Evolutionary conservation across 53 echinoderm and acorn worm species (phyloP), one percentile per base, ranked within the genome.

Genomic region (Apostichopus leukothele): DNA sequence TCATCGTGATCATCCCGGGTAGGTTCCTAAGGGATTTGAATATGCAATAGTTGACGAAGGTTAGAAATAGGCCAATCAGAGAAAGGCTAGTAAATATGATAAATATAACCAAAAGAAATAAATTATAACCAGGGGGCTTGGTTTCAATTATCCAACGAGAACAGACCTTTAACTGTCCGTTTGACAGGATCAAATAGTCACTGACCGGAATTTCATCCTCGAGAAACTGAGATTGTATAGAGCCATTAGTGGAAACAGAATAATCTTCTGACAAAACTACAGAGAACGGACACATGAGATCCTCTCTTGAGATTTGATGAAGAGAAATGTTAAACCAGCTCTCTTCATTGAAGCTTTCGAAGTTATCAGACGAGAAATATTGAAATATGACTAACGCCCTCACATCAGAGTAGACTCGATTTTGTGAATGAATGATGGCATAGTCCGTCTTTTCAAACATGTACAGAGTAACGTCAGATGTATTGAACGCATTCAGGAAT

Each of bases 1-100:
- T 81, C 92, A 92, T 92, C 3, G 88, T 90, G 3, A 90, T 90
- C 60, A 67, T 83, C 18, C 92, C 92, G 16, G 92, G 92, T 25
- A 92, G 83, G 23, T 90, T 92, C 60, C 92, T 81, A 22, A 90
- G 92, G 50, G 39, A 53, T 73, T 80, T 67, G 60, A 92, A 92
- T 68, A 87, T 19, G 55, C 90, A 88, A 88, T 90, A 92, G 26
- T 90, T 92, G 21, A 90, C 60, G 73, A 92, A 92, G 66, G 92
- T 92, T 13, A 92, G 9, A 14, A 90, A 20, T n/a, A 92, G 88
- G 5, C 90, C 88, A 25, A 92, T 21, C n/a, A 90, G 87, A 51
- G 92, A 92, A 59, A 92, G 51, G 19, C 86, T 74, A 14, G 92
- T 92, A 26, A 87, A 87, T 16, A 92, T 19, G 66, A 88, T 75